Evolutionary conservation across 2,797 vertebrate species (phyloP).

Genomic region (Lerista edwardsae): DNA sequence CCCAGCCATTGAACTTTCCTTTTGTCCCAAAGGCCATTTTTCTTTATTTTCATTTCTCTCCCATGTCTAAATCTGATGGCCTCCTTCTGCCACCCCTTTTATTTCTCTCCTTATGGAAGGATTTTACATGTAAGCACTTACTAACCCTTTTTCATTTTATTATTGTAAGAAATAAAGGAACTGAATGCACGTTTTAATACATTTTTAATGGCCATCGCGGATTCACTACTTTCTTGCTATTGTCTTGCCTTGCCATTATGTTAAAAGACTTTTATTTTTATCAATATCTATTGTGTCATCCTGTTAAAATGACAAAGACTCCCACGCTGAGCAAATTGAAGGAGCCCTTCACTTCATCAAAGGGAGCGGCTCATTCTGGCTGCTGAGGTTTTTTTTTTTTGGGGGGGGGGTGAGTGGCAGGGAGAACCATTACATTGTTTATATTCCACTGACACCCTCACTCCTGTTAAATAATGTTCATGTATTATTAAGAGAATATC

Average conservation of each 20-base stretch:
- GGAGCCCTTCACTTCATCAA: conserved; percentile 70
- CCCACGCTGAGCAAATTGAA: conserved; percentile 71
- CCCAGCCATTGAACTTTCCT: conserved; percentile 38
- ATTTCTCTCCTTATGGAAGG: conserved; percentile 63
- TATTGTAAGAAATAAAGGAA: conserved; percentile 72
- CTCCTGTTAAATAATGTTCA: conserved; percentile 72
- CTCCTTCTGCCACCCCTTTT: conserved; percentile 61
- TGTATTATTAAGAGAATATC: conserved; percentile 72
- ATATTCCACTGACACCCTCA: conserved; percentile 66
- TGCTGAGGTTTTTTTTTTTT: conserved; percentile 47
- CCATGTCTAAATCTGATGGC: conserved; percentile 56
- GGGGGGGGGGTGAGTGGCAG: background rate
- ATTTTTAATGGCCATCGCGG: conserved; percentile 74
- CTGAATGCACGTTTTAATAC: conserved; percentile 70
- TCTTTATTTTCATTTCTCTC: conserved; percentile 69
- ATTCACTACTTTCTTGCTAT: conserved; percentile 70
- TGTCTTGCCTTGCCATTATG: conserved; percentile 74
- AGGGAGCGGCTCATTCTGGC: conserved; percentile 64
- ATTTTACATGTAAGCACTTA: conserved; percentile 66
- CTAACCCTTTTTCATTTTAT: conserved; percentile 61
- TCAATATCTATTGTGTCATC: conserved; percentile 71
- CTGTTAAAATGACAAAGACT: conserved; percentile 76
- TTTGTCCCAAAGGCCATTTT: conserved; percentile 43
- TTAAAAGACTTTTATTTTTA: conserved; percentile 77
- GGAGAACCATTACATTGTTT: conserved; percentile 69